Evolutionary conservation across 1,140 invertebrate species (phyloP), one percentile per base, ranked within the genome.

Genomic region (Leptonema lineaticorne): DNA sequence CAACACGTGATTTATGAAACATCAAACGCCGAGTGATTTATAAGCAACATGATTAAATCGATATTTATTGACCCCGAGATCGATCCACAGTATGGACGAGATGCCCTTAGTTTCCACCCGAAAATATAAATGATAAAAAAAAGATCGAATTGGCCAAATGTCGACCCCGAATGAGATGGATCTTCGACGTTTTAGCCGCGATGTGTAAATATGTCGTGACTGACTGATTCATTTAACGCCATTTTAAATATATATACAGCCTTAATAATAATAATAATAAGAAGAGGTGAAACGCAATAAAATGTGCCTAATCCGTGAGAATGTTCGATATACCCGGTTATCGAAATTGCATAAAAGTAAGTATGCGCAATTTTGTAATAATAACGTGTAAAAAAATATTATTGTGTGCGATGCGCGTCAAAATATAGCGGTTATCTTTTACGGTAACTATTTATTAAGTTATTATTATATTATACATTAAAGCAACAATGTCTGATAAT

Each of bases 61-160:
- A 50, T 64, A 64, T 64, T 64, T 64, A 64, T 64, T 64, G 45
- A n/a, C 46, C 29, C 29, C 60, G 60, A n/a, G 22, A 37, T 33
- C 58, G 41, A 46, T 4, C 7, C 8, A 53, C 37, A n/a, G n/a
- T n/a, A n/a, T n/a, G n/a, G n/a, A n/a, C n/a, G 37, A 41, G 37
- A 41, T 41, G 37, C 37, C 37, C 37, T 41, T 16, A 41, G n/a
- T n/a, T n/a, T n/a, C n/a, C n/a, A n/a, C n/a, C n/a, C n/a, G n/a
- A n/a, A n/a, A n/a, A n/a, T n/a, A n/a, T n/a, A 5, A 33, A 33
- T 11, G 5, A 33, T 33, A 11, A 9, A 11, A 14, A 16, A 14
- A 41, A 41, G 11, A 41, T 33, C 11, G 30, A 3, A 16, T 41
- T 16, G 37, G 16, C 11, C 37, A 41, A 41, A 41, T 41, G 16